Evolutionary conservation across 2,113 vertebrate species (phyloP), one percentile per base, ranked within the genome.

Genomic region (Sinocyclocheilus maitianheensis): DNA sequence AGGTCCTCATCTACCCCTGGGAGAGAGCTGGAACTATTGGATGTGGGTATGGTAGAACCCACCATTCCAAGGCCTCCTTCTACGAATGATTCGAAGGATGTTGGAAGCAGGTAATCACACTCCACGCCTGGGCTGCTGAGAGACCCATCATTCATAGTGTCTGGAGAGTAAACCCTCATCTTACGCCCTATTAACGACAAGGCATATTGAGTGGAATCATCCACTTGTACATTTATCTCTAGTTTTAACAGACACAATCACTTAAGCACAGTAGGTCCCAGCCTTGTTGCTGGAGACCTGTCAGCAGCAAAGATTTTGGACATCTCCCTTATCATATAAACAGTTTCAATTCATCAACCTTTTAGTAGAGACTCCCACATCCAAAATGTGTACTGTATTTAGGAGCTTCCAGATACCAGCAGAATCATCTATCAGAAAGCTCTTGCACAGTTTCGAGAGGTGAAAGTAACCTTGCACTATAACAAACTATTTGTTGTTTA

Each of bases 141-240:
- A 37, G 92, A 92, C 58, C 95, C 94, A 72, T 96, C 95, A 9
- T 91, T 94, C 62, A 86, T 90, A 89, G 87, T 93, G 74, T 96
- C 94, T 8, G 94, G 91, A 26, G 95, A 95, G 83, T 97, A 97
- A 77, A 97, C 95, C 81, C 95, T 93, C 92, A 97, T 95, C 92
- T 97, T 97, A 86, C 96, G 93, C 90, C 97, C 97, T 97, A 90
- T 7, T 30, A 85, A 13, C 13, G 2, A 62, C 58, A 63, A 80
- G 8, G 46, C 20, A 62, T 26, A 58, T 26, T 53, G n/a, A 77
- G n/a, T 78, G 18, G 37, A n/a, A 43, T 20, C 5, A 74, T 74
- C 37, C 37, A 43, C 20, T 48, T 46, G 22, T 76, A 76, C 22
- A 48, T 26, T 24, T 10, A 74, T 40, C 20, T 74, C 9, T 74